Conservation (phyloP, 1,140 invertebrate genomes). For the Conopomorpha cramerella region DNA sequence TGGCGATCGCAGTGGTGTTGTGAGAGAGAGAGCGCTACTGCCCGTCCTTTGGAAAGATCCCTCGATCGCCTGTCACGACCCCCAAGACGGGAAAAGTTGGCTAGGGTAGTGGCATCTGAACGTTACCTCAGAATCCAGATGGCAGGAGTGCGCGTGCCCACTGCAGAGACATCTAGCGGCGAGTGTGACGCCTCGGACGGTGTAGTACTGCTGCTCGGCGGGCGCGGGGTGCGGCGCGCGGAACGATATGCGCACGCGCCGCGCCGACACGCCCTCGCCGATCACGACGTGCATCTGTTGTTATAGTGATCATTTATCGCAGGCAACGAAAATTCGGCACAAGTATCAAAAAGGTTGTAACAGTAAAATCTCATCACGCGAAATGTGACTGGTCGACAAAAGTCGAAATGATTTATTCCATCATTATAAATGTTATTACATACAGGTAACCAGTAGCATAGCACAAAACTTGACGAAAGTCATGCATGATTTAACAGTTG, state of each 20-base stretch:
- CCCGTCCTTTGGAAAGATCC: not conserved
- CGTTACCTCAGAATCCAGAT: slow-evolving; percentile 64
- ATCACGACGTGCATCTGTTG: slow-evolving; percentile 87
- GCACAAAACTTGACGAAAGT: no score
- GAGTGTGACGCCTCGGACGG: slow-evolving; percentile 85
- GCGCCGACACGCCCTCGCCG: slow-evolving; percentile 36
- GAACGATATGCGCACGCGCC: slow-evolving; percentile 49
- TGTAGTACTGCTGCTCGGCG: slow-evolving; percentile 82
- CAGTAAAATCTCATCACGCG: no score
- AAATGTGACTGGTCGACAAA: no score
- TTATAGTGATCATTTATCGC: no score
- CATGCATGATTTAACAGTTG: no score
- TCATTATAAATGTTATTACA: no score
- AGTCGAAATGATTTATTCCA: no score
- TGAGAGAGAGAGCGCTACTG: not conserved
- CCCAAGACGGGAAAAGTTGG: no score
- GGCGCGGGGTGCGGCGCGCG: slow-evolving; percentile 32
- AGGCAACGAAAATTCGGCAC: no score
- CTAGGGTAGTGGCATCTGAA: no score
- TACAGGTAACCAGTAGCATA: no score
- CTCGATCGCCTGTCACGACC: not conserved
- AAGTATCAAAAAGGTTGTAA: no score
- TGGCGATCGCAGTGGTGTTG: not conserved
- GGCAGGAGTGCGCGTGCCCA: slow-evolving; percentile 78
- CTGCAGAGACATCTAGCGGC: slow-evolving; percentile 89